Base-by-base conservation (phyloP, 2,797 vertebrate genomes). In the Sebastes matsubarae region DNA sequence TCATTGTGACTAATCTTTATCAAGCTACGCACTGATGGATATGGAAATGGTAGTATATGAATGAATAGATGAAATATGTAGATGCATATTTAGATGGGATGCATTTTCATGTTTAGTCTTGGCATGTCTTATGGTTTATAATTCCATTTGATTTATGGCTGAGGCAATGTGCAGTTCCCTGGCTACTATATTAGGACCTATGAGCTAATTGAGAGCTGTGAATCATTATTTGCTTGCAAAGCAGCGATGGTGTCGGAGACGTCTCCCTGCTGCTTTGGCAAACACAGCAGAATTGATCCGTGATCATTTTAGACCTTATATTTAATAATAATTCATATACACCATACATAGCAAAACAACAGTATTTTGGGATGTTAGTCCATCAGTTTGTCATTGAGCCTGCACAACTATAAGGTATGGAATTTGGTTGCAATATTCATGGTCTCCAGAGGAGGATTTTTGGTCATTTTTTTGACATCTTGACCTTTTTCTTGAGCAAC, bases 1-100 rank as follows among this genome's bases (percentile, higher is more conserved):
- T 93, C 93, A 93, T 92, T 93, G 93, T 85, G 91, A 94, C 93
- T 94, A 93, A 94, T 95, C 90, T 94, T 93, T 83, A 93, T 94
- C 92, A 92, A 86, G 91, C 89, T 18, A 84, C 68, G 88, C 87
- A 79, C 84, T 84, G 90, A 93, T 92, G 92, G 89, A 94, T 86
- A 80, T 72, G 89, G 82, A 92, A 93, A 94, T 87, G 74, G 82
- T 90, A 76, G 77, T 63, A 74, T 78, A 76, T 80, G 68, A 91
- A 91, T 86, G 79, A 89, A 87, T 85, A 81, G 77, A 86, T 85
- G 82, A 79, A 77, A 89, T 79, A 86, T 81, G 81, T 70, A 82
- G 83, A 93, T 85, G 79, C 74, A 63, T 81, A 87, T 93, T 92
- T 87, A 38, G 55, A 84, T 38, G 64, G 52, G 85, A 88, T 86